Conservation (phyloP, 2,797 vertebrate species). For the Galago senegalensis region DNA sequence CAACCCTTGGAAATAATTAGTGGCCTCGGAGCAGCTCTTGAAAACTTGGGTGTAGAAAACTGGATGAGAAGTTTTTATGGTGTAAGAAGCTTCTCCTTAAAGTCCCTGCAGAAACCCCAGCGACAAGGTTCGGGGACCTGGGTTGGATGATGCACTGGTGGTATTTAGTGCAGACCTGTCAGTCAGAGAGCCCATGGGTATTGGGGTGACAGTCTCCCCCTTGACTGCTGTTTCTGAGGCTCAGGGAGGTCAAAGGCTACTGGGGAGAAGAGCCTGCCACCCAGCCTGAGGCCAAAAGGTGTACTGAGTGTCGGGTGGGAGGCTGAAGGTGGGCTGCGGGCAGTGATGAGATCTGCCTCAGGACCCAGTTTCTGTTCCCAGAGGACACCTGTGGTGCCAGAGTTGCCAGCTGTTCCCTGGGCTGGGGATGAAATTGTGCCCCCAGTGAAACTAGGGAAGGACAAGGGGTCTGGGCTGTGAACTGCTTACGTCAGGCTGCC, state of each 20-base stretch:
- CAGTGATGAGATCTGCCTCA: background rate
- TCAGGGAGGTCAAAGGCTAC: slow-evolving; percentile 94
- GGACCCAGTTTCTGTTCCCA: slow-evolving; percentile 71
- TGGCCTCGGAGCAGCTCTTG: background rate
- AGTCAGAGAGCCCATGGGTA: background rate
- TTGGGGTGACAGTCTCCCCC: background rate
- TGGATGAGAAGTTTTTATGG: background rate
- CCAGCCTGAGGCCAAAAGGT: slow-evolving; percentile 91
- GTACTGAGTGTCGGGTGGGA: slow-evolving; percentile 89
- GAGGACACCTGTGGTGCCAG: slow-evolving; percentile 93
- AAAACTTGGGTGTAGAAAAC: background rate
- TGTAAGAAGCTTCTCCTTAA: background rate
- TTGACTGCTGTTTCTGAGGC: slow-evolving; percentile 88
- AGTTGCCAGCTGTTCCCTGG: slow-evolving; percentile 91
- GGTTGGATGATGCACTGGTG: background rate
- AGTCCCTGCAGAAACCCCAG: background rate
- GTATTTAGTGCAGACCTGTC: background rate
- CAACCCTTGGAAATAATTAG: background rate
- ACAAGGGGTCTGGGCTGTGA: slow-evolving; percentile 84
- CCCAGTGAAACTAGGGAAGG: slow-evolving; percentile 94
- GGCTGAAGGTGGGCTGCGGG: background rate
- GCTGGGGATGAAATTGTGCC: slow-evolving; percentile 93
- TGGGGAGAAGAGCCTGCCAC: slow-evolving; percentile 90
- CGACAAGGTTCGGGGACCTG: background rate
- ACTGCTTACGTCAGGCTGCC: background rate